A percentile compares a stretch with the other conserved stretches of the same genome.
phyloP scores from a whole-genome alignment of 2,888 invertebrate species.

The Hemaris fuciformis region DNA sequence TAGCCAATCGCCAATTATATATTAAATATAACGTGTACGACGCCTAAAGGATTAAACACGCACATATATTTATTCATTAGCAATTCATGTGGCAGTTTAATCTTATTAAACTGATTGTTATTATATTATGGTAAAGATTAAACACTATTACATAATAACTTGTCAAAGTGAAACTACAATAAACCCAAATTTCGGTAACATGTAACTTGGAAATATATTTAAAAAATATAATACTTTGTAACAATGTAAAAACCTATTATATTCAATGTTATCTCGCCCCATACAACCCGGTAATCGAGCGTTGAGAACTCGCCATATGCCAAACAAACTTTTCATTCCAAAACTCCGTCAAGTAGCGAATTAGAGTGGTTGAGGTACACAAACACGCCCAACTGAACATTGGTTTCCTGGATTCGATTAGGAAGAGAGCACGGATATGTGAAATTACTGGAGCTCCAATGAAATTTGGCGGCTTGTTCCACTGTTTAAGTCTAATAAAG shows the following conservation, averaged over 20 bases:
- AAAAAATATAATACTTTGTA: too few species aligned
- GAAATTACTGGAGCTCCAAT: not conserved
- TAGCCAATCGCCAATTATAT: too few species aligned
- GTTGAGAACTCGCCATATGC: not conserved
- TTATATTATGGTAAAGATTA: too few species aligned
- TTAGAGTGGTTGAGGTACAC: not conserved
- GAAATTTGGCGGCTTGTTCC: not conserved
- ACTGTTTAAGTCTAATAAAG: not conserved
- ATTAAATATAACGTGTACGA: too few species aligned
- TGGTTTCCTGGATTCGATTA: conserved; percentile 9
- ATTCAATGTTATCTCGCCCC: not conserved
- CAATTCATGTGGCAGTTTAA: too few species aligned
- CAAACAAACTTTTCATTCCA: not conserved
- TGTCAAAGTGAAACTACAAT: too few species aligned
- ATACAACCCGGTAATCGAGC: not conserved
- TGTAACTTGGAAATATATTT: too few species aligned
- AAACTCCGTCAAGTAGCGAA: not conserved
- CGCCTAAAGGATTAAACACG: too few species aligned
- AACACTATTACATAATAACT: too few species aligned
- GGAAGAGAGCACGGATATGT: not conserved
- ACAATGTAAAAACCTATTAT: not conserved
- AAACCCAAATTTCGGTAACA: too few species aligned
- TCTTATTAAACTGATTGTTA: too few species aligned
- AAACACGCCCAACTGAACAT: conserved; percentile 3
- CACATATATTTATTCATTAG: too few species aligned